phyloP scores from a whole-genome alignment of 2,113 vertebrate genomes.

The Sakesphorus luctuosus region DNA sequence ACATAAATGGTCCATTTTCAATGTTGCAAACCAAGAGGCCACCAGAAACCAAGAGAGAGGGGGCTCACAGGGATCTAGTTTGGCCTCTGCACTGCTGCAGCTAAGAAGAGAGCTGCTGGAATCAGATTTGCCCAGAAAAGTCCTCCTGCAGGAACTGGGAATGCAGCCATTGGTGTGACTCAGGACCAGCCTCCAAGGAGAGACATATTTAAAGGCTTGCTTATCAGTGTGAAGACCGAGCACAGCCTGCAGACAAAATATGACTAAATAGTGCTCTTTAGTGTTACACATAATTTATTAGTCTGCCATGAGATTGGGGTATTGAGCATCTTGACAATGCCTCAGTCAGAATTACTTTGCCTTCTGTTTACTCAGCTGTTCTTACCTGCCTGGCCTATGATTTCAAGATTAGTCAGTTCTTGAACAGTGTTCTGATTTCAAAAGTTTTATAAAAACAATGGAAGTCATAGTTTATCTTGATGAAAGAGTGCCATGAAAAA shows the following conservation, averaged over 20 bases:
- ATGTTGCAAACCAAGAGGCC: not conserved
- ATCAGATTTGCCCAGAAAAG: not conserved
- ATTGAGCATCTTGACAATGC: not conserved
- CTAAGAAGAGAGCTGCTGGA: not conserved
- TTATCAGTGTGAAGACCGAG: not conserved
- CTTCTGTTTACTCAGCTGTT: not conserved
- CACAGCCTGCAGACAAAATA: not conserved
- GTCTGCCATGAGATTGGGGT: fast-evolving
- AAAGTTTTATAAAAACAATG: not conserved
- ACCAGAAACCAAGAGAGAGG: not conserved
- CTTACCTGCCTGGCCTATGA: not conserved
- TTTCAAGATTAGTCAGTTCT: not conserved
- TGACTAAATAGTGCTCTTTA: not conserved
- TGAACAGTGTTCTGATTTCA: not conserved
- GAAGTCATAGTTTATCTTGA: not conserved
- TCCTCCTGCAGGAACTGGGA: not conserved
- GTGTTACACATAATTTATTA: not conserved
- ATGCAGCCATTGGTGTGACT: not conserved
- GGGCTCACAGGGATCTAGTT: fast-evolving
- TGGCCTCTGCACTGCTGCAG: not conserved
- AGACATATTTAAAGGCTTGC: not conserved
- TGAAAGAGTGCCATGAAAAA: not conserved
- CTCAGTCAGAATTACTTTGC: not conserved
- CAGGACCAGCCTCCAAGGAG: not conserved
- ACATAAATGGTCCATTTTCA: not conserved